These are phyloP conservation scores for Alauda arvensis DNA, from an alignment of 2,797 vertebrate species.

Conservation along the genomic window DNA sequence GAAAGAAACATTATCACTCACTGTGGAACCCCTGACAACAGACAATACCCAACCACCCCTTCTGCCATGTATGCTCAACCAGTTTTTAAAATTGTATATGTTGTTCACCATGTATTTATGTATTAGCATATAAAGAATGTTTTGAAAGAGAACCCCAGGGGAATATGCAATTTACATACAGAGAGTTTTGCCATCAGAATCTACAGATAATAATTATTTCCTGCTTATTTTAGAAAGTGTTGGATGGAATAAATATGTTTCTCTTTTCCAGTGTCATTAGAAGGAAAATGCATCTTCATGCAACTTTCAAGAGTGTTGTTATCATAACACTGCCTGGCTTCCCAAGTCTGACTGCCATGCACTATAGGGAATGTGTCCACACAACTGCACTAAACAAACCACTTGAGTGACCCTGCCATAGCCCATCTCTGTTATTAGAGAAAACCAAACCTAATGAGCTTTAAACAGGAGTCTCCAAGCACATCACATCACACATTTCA, in stretches of 20 bases:
- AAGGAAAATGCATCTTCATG: background rate
- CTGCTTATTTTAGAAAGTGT: background rate
- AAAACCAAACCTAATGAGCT: conserved; percentile 34
- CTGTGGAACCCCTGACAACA: fast-evolving
- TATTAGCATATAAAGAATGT: background rate
- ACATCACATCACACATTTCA: conserved; percentile 23
- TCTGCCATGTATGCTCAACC: background rate
- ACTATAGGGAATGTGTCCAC: background rate
- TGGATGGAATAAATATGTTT: background rate
- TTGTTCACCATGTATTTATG: background rate
- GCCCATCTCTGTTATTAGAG: background rate
- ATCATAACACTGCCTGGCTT: background rate
- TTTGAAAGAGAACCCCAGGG: background rate
- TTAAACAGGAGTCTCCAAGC: conserved; percentile 22
- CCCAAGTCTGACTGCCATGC: background rate
- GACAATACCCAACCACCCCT: background rate
- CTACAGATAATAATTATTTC: background rate
- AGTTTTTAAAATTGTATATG: background rate
- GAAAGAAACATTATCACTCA: background rate
- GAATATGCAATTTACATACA: background rate
- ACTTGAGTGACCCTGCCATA: background rate
- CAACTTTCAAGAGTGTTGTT: background rate
- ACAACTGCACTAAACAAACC: background rate
- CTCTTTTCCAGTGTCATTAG: background rate
- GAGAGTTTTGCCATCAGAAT: background rate